Evolutionary conservation across 2,797 vertebrate species (phyloP).

Genomic region (Chaetophractus vellerosus): DNA sequence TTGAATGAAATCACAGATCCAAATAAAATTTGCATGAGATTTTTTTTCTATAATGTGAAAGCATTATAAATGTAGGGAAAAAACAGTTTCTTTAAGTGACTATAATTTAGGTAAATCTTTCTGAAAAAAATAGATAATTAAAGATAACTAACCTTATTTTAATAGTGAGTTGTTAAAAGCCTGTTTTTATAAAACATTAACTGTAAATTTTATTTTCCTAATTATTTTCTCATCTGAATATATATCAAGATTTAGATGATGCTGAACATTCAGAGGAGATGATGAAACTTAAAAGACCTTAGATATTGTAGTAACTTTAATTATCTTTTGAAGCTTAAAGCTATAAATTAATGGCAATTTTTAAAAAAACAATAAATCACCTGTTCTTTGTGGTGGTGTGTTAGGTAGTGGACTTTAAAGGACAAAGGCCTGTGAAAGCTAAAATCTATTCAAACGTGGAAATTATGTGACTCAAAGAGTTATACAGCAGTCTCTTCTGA

Average conservation of each 20-base stretch:
- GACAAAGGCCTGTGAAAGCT: slow-evolving; percentile 41
- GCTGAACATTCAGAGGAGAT: slow-evolving; percentile 37
- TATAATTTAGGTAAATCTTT: neutral
- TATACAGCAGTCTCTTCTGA: neutral
- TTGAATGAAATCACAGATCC: neutral
- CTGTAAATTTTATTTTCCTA: neutral
- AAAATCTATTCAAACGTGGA: slow-evolving; percentile 11
- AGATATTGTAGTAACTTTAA: neutral
- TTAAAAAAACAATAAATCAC: slow-evolving; percentile 26
- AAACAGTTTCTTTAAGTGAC: neutral
- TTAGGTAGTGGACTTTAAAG: slow-evolving; percentile 50
- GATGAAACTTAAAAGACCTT: neutral
- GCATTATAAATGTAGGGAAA: neutral
- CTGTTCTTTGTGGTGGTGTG: neutral
- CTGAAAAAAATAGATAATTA: neutral
- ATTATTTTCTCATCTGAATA: slow-evolving; percentile 17
- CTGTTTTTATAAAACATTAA: neutral
- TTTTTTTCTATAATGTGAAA: slow-evolving; percentile 21
- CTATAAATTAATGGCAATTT: slow-evolving; percentile 44
- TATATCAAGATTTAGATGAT: slow-evolving; percentile 40
- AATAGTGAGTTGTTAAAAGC: neutral
- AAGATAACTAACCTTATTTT: neutral
- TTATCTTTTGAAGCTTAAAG: slow-evolving; percentile 42
- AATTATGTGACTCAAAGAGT: slow-evolving; percentile 67
- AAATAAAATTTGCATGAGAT: neutral